Evolutionary conservation across 37 sponge, comb jelly and placozoan genomes (phyloP), one percentile per base, ranked within the genome.

Genomic region (Sycon ciliatum): DNA sequence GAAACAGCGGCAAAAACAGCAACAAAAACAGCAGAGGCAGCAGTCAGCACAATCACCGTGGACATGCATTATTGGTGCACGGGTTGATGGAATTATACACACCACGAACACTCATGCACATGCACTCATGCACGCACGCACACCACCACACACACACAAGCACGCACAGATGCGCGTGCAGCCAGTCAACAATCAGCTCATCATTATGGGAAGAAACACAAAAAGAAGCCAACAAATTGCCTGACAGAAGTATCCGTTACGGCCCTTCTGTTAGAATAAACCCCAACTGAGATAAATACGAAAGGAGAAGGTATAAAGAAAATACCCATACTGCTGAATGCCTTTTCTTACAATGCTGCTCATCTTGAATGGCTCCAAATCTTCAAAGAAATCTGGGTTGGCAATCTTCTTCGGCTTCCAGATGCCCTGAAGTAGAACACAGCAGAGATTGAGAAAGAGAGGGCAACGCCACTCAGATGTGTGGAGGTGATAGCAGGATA

Each of bases 301-400:
- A n/a, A n/a, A n/a, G n/a, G n/a, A n/a, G n/a, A n/a, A n/a, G n/a
- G n/a, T n/a, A n/a, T n/a, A n/a, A n/a, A n/a, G n/a, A n/a, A n/a
- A n/a, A n/a, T n/a, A n/a, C n/a, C n/a, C n/a, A n/a, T n/a, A n/a
- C n/a, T n/a, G n/a, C n/a, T n/a, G n/a, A n/a, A n/a, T n/a, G n/a
- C n/a, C 3, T 1, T 26, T 38, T 26, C 68, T 24, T 36, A 34
- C 67, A 34, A 97, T 89, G 11, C 90, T 75, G 22, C 71, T 79
- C 62, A 97, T 63, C 16, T 32, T 65, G 76, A 82, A 97, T 7
- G 94, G 90, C 0, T 74, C 56, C 28, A 71, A 70, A 36, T 92
- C 94, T 38, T 92, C 88, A 79, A 87, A 97, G 79, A 76, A 86
- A 20, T 79, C 73, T 4, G 99, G 94, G 65, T 97, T 97, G 27